phyloP scores from a whole-genome alignment of 2,797 vertebrate species.

The Limosa lapponica region DNA sequence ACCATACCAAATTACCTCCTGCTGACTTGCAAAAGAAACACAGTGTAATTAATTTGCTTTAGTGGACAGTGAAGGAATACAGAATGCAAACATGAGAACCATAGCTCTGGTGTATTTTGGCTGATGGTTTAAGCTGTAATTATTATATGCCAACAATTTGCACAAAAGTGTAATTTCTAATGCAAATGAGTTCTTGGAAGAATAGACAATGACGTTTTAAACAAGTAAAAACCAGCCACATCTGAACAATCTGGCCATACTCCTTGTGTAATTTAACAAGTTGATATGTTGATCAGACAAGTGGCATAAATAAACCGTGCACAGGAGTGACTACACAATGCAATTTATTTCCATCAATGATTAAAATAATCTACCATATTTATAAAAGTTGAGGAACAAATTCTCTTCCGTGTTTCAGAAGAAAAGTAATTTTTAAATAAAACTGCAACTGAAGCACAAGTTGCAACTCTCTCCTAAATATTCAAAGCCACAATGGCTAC shows the following conservation, averaged over 20 bases:
- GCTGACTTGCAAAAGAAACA: slow-evolving; percentile 32
- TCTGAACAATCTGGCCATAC: not conserved
- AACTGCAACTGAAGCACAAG: not conserved
- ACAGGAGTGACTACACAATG: not conserved
- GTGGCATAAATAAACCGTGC: not conserved
- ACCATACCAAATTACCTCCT: slow-evolving; percentile 20
- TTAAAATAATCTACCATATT: not conserved
- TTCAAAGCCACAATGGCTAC: not conserved
- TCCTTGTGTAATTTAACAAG: not conserved
- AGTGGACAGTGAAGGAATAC: slow-evolving; percentile 21
- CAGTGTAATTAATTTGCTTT: slow-evolving; percentile 22
- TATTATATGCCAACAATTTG: slow-evolving; percentile 37
- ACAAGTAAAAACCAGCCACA: not conserved
- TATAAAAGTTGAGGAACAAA: not conserved
- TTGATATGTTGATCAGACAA: not conserved
- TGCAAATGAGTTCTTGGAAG: slow-evolving; percentile 45
- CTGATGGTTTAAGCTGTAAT: slow-evolving; percentile 42
- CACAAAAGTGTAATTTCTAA: slow-evolving; percentile 43
- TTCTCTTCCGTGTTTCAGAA: not conserved
- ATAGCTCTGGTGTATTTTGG: not conserved
- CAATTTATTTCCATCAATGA: not conserved
- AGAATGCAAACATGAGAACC: not conserved
- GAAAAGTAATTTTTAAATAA: not conserved
- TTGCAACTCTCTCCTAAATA: not conserved
- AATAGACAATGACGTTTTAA: not conserved